These are phyloP conservation scores for Gadopsis marmoratus DNA, from an alignment of 2,797 vertebrate species.

Conservation along the genomic window DNA sequence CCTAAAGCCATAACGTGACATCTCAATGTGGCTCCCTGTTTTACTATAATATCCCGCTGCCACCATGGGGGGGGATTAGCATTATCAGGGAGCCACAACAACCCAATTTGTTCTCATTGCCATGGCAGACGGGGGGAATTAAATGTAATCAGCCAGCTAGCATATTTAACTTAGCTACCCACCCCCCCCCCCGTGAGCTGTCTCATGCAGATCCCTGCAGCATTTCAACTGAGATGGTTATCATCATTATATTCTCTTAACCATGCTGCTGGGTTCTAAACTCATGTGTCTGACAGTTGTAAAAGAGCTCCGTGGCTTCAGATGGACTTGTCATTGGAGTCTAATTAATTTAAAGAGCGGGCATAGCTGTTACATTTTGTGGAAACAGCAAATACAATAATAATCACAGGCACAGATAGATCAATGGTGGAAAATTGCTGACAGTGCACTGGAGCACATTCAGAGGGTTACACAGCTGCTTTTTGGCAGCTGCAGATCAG, in stretches of 20 bases:
- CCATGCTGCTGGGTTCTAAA: constrained; percentile 49
- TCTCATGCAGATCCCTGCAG: constrained; percentile 57
- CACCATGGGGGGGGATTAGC: constrained; percentile 70
- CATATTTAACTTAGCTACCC: constrained; percentile 78
- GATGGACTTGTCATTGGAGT: constrained; percentile 33
- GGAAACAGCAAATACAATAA: constrained; percentile 31
- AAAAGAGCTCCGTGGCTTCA: constrained; percentile 34
- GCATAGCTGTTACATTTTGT: constrained; percentile 20
- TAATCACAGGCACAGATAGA: constrained; percentile 35
- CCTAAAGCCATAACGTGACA: constrained; percentile 67
- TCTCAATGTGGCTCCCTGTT: constrained; percentile 67
- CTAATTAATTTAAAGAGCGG: constrained; percentile 59
- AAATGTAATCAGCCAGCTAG: constrained; percentile 77
- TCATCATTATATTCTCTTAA: constrained; percentile 68
- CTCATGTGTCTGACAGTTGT: constrained; percentile 42
- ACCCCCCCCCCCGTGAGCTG: constrained; percentile 67
- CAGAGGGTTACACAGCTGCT: constrained; percentile 43
- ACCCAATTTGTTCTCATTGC: constrained; percentile 80
- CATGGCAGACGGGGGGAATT: constrained; percentile 69
- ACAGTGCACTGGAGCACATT: constrained; percentile 7
- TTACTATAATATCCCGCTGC: constrained; percentile 70
- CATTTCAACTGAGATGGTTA: constrained; percentile 60
- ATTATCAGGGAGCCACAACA: constrained; percentile 79
- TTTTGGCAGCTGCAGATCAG: constrained; percentile 21
- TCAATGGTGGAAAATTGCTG: constrained; percentile 27